Conservation (phyloP, 2,888 invertebrate genomes). For the Apeira syringaria region DNA sequence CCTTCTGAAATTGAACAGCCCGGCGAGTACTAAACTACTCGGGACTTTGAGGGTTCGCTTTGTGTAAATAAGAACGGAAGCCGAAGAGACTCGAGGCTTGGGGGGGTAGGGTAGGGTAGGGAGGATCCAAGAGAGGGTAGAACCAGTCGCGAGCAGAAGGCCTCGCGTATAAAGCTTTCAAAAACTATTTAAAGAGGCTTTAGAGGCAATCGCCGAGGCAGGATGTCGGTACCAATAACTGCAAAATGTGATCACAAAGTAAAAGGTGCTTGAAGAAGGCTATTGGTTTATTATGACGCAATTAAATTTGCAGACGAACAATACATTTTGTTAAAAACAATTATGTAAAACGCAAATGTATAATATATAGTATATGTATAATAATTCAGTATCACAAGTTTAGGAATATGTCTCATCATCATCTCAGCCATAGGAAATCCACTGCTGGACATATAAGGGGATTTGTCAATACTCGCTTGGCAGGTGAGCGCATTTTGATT, state of each 20-base stretch:
- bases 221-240: constrained; percentile 37
- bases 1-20: constrained; percentile 44
- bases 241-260: constrained; percentile 23
- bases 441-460: too few species aligned
- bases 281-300: constrained; percentile 14
- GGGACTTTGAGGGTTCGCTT: constrained; percentile 62
- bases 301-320: too few species aligned
- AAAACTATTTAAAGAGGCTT: constrained; percentile 77
- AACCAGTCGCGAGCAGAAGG: constrained; percentile 54
- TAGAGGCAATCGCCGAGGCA: constrained; percentile 53
- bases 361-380: too few species aligned
- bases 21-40: constrained; percentile 54
- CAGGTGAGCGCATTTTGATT: too few species aligned
- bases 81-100: constrained; percentile 33
- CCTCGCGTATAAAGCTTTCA: constrained; percentile 58
- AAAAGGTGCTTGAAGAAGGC: constrained; percentile 10
- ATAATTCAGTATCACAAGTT: too few species aligned
- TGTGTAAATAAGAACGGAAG: constrained; percentile 69
- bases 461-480: too few species aligned
- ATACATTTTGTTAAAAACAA: too few species aligned
- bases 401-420: too few species aligned
- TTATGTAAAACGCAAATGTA: too few species aligned
- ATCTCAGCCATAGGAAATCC: too few species aligned
- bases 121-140: constrained; percentile 7
- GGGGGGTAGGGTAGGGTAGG: constrained; percentile 22